Evolutionary conservation across 2,113 vertebrate genomes (phyloP).

Genomic region (Chinchilla lanigera): DNA sequence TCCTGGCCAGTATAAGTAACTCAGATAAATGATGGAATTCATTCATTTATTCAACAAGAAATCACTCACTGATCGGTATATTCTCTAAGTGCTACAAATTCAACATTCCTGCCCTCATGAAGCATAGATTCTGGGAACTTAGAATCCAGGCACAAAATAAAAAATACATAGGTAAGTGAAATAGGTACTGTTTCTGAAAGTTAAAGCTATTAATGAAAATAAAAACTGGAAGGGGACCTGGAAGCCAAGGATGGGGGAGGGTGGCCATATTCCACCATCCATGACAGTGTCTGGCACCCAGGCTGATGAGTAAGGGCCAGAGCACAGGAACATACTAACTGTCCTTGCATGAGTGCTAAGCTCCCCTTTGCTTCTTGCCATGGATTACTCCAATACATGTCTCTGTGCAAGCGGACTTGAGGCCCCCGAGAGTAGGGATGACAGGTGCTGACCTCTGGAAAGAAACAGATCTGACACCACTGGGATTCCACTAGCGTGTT

Average conservation of each 20-base stretch:
- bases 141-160: not conserved
- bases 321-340: not conserved
- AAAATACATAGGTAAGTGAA: not conserved
- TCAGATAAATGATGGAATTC: not conserved
- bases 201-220: not conserved
- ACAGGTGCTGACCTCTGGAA: not conserved
- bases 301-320: not conserved
- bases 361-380: not conserved
- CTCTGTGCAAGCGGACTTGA: not conserved
- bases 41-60: conserved; percentile 19
- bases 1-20: not conserved
- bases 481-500: not conserved
- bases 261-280: not conserved
- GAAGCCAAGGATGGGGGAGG: not conserved
- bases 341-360: not conserved
- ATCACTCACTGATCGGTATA: not conserved
- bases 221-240: not conserved
- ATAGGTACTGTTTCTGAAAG: not conserved
- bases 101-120: not conserved
- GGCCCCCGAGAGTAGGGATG: not conserved
- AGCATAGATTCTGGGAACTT: not conserved
- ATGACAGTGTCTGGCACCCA: not conserved
- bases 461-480: not conserved
- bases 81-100: not conserved
- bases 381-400: not conserved